A percentile compares a stretch with the other conserved stretches of the same genome.
phyloP scores from a whole-genome alignment of 2,113 vertebrate species.

The Pseudorhombus dupliciocellatus region DNA sequence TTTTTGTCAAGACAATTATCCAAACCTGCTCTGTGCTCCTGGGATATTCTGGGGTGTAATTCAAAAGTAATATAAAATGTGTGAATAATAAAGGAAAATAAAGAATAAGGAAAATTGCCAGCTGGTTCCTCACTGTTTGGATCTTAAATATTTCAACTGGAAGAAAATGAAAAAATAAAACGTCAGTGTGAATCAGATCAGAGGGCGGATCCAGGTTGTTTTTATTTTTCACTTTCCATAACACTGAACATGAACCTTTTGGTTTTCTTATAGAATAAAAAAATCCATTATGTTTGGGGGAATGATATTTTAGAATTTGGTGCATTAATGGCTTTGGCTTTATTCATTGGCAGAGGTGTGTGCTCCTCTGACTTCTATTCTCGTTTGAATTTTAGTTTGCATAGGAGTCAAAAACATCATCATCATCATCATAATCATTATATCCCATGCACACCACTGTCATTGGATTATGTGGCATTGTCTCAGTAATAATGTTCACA shows the following conservation, averaged over 20 bases:
- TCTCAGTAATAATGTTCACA: slow-evolving; percentile 35
- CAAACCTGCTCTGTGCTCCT: neutral
- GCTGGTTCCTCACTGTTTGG: no score
- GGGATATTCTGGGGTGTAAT: neutral
- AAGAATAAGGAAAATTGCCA: neutral
- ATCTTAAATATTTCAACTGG: no score
- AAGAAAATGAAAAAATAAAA: no score
- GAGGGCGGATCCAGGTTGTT: no score
- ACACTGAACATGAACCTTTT: no score
- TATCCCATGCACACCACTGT: neutral
- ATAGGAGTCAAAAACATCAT: neutral
- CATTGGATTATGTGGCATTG: slow-evolving; percentile 9
- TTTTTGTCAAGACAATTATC: slow-evolving; percentile 8
- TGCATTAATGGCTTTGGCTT: no score
- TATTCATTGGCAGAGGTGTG: neutral
- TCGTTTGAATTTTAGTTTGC: neutral
- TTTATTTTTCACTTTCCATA: no score
- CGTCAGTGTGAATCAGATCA: no score
- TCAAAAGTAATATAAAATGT: neutral
- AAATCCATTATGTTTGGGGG: no score
- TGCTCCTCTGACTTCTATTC: neutral
- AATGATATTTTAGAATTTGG: no score
- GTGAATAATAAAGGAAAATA: neutral
- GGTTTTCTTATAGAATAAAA: no score
- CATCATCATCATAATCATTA: neutral